Percentiles rank a stretch among this genome's conserved stretches.
These are phyloP conservation scores for Myotis myotis DNA, from an alignment of 2,797 vertebrate species.

Conservation along the genomic window DNA sequence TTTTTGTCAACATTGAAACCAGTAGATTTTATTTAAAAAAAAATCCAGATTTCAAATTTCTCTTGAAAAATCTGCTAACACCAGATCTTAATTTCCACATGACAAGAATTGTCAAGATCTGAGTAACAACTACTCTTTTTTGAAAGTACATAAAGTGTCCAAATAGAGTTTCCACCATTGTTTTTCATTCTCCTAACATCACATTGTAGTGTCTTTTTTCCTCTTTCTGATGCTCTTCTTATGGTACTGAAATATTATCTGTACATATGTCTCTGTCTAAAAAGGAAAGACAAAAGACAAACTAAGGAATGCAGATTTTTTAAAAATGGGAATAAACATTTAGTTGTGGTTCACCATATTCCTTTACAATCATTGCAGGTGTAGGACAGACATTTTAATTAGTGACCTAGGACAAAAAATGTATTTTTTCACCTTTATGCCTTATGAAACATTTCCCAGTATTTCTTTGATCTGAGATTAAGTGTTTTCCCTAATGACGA, in stretches of 20 bases:
- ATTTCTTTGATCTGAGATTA: constrained; percentile 11
- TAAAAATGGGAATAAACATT: neutral
- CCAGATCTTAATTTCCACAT: neutral
- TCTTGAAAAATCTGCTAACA: neutral
- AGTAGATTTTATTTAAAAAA: neutral
- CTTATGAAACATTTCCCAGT: neutral
- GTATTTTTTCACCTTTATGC: neutral
- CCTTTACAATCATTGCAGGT: neutral
- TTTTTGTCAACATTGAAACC: neutral
- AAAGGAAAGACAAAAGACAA: neutral
- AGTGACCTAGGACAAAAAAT: neutral
- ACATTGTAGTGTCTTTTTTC: neutral
- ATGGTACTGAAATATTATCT: neutral
- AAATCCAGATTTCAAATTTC: neutral
- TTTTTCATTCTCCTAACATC: neutral
- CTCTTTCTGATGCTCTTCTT: neutral
- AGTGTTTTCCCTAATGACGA: neutral
- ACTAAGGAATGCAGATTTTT: neutral
- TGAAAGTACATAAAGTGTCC: neutral
- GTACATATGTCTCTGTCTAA: neutral
- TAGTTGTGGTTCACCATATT: neutral
- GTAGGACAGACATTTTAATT: neutral
- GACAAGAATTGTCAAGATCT: neutral
- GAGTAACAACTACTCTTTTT: neutral
- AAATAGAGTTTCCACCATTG: neutral